Base-by-base conservation (phyloP, 2,888 invertebrate genomes). In the Pemphredon lugubris region DNA sequence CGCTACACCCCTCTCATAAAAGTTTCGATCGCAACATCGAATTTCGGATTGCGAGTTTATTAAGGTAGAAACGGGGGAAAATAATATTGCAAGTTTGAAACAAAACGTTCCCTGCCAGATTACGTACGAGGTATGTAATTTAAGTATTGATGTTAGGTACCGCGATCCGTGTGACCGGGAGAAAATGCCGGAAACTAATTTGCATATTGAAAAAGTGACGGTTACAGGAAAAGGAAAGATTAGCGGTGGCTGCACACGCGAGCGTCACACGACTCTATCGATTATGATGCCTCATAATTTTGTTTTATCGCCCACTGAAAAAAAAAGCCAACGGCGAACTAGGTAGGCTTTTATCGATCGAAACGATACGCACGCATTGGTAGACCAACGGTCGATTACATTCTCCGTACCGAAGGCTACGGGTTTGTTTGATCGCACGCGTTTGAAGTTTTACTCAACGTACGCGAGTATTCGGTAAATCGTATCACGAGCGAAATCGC, bases 201-300 rank as follows among this genome's bases (percentile, higher is more conserved):
- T 7, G 7, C 26, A 3, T 26, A 26, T 26, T 7, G 26, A 26
- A 7, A 5, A 7, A 26, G 7, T 26, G 26, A 26, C 26, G 26
- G 44, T 63, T 26, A 48, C 47, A 47, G 26, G 53, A 45, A 47
- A 20, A 44, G 30, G 18, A 21, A 37, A 58, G 32, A 51, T 68
- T 58, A 54, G 48, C 13, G 16, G 13, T 23, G 13, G 21, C 13
- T 16, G 47, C 18, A 16, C 61, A 70, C 23, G 54, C 40, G 20
- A 63, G 5, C n/a, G 26, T 30, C 32, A 20, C 51, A 14, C 40
- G 51, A 60, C 69, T 16, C 39, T 50, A 6, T 20, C 23, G 34
- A 70, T 42, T 61, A 37, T 30, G 21, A 69, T 48, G 7, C 21
- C 20, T 55, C 53, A 23, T 51, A 64, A 68, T 61, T 58, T 48